These are phyloP conservation scores for Lophotriccus pileatus DNA, from an alignment of 2,797 vertebrate species.

Conservation along the genomic window DNA sequence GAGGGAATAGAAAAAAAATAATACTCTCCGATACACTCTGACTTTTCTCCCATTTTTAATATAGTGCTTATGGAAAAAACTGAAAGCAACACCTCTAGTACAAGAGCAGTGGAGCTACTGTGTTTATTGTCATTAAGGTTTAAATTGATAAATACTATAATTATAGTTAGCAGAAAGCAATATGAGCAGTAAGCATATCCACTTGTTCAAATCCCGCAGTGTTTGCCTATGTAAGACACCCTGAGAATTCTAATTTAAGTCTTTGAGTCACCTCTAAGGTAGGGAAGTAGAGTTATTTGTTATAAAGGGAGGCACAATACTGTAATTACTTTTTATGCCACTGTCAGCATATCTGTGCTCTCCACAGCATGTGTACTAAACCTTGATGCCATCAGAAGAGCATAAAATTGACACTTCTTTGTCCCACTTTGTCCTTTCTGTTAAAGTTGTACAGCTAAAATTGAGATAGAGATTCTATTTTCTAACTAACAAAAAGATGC, in stretches of 20 bases:
- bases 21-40: neutral
- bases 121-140: constrained; percentile 11
- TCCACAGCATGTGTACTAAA: constrained; percentile 29
- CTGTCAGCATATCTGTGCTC: constrained; percentile 35
- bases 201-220: constrained; percentile 33
- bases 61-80: neutral
- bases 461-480: neutral
- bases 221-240: neutral
- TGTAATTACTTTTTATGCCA: constrained; percentile 62
- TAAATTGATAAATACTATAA: constrained; percentile 48
- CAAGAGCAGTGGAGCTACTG: neutral
- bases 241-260: constrained; percentile 52
- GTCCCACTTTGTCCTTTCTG: constrained; percentile 2
- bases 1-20: fast-evolving
- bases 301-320: constrained; percentile 46
- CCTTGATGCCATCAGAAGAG: neutral
- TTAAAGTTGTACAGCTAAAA: neutral
- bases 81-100: neutral
- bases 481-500: neutral
- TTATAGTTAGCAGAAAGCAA: constrained; percentile 4
- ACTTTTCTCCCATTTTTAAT: neutral
- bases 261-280: constrained; percentile 43
- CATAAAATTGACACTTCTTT: constrained; percentile 21
- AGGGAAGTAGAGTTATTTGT: neutral
- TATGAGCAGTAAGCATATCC: constrained; percentile 8